Conservation (phyloP, 2,888 invertebrate genomes). For the Ashinkailepas kermadecensis region DNA sequence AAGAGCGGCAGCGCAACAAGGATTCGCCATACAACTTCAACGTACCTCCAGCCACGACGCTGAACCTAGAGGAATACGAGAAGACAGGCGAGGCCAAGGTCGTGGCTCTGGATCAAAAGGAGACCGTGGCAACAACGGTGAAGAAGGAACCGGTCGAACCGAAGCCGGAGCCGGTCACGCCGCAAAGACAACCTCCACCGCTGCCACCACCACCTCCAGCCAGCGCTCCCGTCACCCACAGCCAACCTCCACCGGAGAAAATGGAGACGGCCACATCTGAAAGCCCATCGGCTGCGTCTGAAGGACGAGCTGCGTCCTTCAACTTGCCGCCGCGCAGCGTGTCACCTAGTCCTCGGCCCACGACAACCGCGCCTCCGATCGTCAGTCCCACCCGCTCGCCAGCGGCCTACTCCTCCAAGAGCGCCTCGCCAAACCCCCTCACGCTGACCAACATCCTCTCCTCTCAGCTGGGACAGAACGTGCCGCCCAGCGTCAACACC, state of each 20-base stretch:
- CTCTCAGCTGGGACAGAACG: no score
- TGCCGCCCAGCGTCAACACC: no score
- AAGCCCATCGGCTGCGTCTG: not conserved
- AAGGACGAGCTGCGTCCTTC: not conserved
- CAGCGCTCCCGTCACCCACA: conserved; percentile 45
- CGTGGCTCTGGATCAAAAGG: conserved; percentile 33
- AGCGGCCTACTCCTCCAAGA: not conserved
- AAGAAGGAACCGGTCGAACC: conserved; percentile 28
- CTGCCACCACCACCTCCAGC: conserved; percentile 32
- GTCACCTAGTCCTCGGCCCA: not conserved
- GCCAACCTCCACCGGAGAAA: conserved; percentile 37
- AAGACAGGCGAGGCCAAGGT: conserved; percentile 90
- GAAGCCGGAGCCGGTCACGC: conserved; percentile 45
- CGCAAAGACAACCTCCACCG: conserved; percentile 37
- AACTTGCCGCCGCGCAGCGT: not conserved
- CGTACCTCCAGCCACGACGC: conserved; percentile 93
- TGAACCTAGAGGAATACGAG: conserved; percentile 91
- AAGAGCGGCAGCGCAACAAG: conserved; percentile 96
- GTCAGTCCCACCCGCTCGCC: not conserved
- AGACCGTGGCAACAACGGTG: conserved; percentile 36
- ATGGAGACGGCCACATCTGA: not conserved
- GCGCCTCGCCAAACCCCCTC: not conserved
- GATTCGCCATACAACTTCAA: conserved; percentile 99
- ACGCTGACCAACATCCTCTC: not conserved
- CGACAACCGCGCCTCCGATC: not conserved